Evolutionary conservation across 2,888 invertebrate genomes (phyloP).

Genomic region (Agrochola lota): DNA sequence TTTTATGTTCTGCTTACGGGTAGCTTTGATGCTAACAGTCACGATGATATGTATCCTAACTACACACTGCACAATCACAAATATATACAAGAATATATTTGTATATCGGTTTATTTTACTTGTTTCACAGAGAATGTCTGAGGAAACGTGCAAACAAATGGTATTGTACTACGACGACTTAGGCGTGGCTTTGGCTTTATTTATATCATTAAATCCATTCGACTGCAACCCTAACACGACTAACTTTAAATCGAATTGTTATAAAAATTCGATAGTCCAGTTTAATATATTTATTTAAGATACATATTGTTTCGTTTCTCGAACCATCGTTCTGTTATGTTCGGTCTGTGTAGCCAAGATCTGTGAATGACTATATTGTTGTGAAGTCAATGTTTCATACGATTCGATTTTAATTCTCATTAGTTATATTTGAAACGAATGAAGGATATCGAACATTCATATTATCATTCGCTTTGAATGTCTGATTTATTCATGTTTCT

Average conservation of each 20-base stretch:
- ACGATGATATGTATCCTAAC: slow-evolving; percentile 69
- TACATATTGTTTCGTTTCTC: slow-evolving; percentile 76
- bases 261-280: slow-evolving; percentile 79
- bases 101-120: slow-evolving; percentile 88
- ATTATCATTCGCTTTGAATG: slow-evolving; percentile 88
- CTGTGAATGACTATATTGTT: slow-evolving; percentile 84
- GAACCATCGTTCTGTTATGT: slow-evolving; percentile 85
- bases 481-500: slow-evolving; percentile 79
- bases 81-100: slow-evolving; percentile 68
- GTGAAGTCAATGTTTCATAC: slow-evolving; percentile 87
- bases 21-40: slow-evolving; percentile 70
- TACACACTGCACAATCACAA: slow-evolving; percentile 73
- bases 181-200: slow-evolving; percentile 90
- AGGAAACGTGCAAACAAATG: slow-evolving; percentile 96
- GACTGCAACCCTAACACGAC: slow-evolving; percentile 88
- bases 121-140: slow-evolving; percentile 95
- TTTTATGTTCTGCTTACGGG: slow-evolving; percentile 67
- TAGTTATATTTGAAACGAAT: slow-evolving; percentile 62
- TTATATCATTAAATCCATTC: slow-evolving; percentile 86
- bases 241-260: slow-evolving; percentile 84
- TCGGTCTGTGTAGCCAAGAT: slow-evolving; percentile 87
- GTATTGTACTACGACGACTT: slow-evolving; percentile 90
- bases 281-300: slow-evolving; percentile 75
- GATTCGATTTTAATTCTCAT: slow-evolving; percentile 71
- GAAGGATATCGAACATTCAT: slow-evolving; percentile 73